Evolutionary conservation across 2,888 invertebrate genomes (phyloP), one percentile per base, ranked within the genome.

Genomic region (Gisinianus flammeolus): DNA sequence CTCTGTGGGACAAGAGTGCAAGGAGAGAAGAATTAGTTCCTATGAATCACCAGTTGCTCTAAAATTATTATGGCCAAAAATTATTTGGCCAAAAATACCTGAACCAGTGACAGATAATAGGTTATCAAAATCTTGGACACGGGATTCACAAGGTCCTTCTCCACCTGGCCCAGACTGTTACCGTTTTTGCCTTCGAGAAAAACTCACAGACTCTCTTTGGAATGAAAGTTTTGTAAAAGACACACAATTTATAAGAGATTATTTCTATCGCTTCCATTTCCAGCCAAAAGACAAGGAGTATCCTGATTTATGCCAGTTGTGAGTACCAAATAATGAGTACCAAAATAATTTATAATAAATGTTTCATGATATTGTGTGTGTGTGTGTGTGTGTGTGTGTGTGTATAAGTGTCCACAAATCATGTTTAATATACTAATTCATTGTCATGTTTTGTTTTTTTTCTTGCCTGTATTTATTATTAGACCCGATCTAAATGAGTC

Each of bases 401-500:
- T n/a, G n/a, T n/a, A n/a, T n/a, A n/a, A n/a, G n/a, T n/a, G n/a
- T n/a, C n/a, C n/a, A n/a, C n/a, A n/a, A n/a, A n/a, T n/a, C n/a
- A n/a, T n/a, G n/a, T n/a, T n/a, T n/a, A n/a, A n/a, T n/a, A n/a
- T n/a, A n/a, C n/a, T n/a, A n/a, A n/a, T n/a, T n/a, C n/a, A n/a
- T n/a, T n/a, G n/a, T n/a, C n/a, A n/a, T n/a, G n/a, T n/a, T n/a
- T n/a, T n/a, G n/a, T n/a, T n/a, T n/a, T n/a, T n/a, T n/a, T n/a
- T n/a, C n/a, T n/a, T n/a, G n/a, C n/a, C n/a, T n/a, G n/a, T n/a
- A n/a, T n/a, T n/a, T n/a, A n/a, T n/a, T n/a, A n/a, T n/a, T n/a
- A n/a, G n/a, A n/a, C 97, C 97, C 19, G 96, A 97, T 88, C 90
- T 98, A 82, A 97, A 97, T 86, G 97, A 97, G 88, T 93, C 93